Percentiles rank a stretch among this genome's conserved stretches.
Evolutionary conservation across 2,113 vertebrate genomes (phyloP).

Genomic region (Podocnemis expansa): DNA sequence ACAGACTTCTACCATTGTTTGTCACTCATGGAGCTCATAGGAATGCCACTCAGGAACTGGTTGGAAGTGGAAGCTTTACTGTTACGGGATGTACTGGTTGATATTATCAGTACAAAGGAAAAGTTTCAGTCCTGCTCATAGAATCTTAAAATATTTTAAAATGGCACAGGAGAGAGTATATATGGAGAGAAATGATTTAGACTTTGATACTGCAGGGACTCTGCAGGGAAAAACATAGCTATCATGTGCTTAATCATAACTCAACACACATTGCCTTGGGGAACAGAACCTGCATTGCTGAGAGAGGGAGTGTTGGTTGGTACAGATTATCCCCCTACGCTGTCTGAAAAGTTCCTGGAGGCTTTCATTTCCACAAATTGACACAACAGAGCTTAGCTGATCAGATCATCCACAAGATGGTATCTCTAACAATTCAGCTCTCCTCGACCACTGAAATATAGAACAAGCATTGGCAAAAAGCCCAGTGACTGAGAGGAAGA

Average conservation of each 20-base stretch:
- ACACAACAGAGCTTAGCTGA: conserved; percentile 37
- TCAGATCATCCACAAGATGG: conserved; percentile 40
- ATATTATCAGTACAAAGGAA: neutral
- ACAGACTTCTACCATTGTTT: neutral
- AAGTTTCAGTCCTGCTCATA: neutral
- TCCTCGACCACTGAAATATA: conserved; percentile 12
- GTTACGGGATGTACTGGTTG: neutral
- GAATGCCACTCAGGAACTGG: neutral
- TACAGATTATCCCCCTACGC: neutral
- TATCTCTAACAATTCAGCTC: conserved; percentile 25
- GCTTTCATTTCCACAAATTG: conserved; percentile 44
- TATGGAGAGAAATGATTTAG: neutral
- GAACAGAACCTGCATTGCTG: neutral
- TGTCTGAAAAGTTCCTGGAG: conserved; percentile 1
- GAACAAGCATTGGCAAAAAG: conserved; percentile 36
- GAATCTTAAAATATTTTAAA: conserved; percentile 9
- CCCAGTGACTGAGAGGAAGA: conserved; percentile 45
- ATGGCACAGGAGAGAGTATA: conserved; percentile 11
- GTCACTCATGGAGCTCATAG: neutral
- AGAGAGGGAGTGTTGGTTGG: rapidly evolving
- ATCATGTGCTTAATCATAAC: neutral
- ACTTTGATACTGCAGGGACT: conserved; percentile 1
- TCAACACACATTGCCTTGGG: neutral
- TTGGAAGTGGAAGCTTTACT: neutral
- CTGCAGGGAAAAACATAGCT: neutral